Evolutionary conservation across 2,888 invertebrate species (phyloP).

Genomic region (Dysmachus trigonus): DNA sequence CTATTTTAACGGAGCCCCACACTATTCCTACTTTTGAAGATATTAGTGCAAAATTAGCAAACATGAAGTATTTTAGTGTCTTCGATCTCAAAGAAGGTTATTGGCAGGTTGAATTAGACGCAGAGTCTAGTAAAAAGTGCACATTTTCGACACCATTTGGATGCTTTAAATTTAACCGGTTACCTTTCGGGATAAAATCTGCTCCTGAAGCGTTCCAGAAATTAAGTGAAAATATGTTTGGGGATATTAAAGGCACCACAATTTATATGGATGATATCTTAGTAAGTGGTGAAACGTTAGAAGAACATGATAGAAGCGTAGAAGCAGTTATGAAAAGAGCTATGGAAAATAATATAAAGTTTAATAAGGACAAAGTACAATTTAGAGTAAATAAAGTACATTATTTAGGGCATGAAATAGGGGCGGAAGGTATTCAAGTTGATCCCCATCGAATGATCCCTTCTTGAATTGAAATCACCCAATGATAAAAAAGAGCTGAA

Average conservation of each 20-base stretch:
- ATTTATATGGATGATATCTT: background rate
- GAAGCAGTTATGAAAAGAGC: constrained; percentile 23
- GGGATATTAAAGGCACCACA: background rate
- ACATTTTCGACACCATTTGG: constrained; percentile 46
- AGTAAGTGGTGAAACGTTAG: background rate
- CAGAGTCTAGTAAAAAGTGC: constrained; percentile 41
- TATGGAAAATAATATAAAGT: constrained; percentile 19
- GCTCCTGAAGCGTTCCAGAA: constrained; percentile 50
- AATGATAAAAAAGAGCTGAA: constrained; percentile 22
- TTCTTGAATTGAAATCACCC: background rate
- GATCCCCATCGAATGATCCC: background rate
- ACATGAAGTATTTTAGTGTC: constrained; percentile 37
- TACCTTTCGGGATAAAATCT: constrained; percentile 45
- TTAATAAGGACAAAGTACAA: constrained; percentile 32
- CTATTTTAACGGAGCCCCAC: constrained; percentile 27
- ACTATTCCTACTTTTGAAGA: constrained; percentile 13
- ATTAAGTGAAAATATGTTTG: constrained; percentile 50
- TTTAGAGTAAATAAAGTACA: constrained; percentile 10
- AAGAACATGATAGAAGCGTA: background rate
- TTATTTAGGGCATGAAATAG: constrained; percentile 20
- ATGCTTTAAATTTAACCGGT: constrained; percentile 6
- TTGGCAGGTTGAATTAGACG: constrained; percentile 42
- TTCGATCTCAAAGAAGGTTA: constrained; percentile 47
- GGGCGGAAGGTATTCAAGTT: background rate
- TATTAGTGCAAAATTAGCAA: constrained; percentile 26